Evolutionary conservation across 2,888 invertebrate genomes (phyloP).

Genomic region (Chaitophorus viminalis): DNA sequence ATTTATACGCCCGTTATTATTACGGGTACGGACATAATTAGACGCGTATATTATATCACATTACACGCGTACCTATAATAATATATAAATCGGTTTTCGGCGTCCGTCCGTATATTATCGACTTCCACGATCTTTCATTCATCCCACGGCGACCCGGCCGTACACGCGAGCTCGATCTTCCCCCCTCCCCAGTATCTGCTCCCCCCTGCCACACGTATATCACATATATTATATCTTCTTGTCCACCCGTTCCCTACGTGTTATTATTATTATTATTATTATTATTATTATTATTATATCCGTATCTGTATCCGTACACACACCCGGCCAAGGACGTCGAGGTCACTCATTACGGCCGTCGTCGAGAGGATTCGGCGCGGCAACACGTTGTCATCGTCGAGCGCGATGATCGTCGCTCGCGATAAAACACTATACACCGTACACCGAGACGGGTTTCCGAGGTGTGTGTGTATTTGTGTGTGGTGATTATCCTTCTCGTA

Average conservation of each 20-base stretch:
- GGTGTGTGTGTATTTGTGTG: not conserved
- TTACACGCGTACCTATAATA: too few relatives aligned
- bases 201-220: not conserved
- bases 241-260: not conserved
- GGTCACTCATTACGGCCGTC: slow-evolving; percentile 44
- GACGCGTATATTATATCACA: slow-evolving; percentile 24
- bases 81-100: slow-evolving; percentile 15
- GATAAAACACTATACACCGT: slow-evolving; percentile 46
- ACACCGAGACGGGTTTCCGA: slow-evolving; percentile 6
- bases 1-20: slow-evolving; percentile 31
- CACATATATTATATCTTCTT: too few relatives aligned
- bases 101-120: slow-evolving; percentile 23
- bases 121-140: slow-evolving; percentile 53
- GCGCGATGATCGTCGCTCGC: slow-evolving; percentile 30
- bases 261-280: too few relatives aligned
- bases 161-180: not conserved
- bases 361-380: slow-evolving; percentile 41
- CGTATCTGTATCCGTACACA: not conserved
- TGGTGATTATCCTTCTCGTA: too few relatives aligned
- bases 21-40: slow-evolving; percentile 49
- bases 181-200: not conserved
- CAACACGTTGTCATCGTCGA: not conserved
- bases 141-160: slow-evolving; percentile 36
- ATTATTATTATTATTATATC: not conserved
- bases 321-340: slow-evolving; percentile 37